Conservation (phyloP, 2,888 invertebrate species). For the Parelbella ahira region DNA sequence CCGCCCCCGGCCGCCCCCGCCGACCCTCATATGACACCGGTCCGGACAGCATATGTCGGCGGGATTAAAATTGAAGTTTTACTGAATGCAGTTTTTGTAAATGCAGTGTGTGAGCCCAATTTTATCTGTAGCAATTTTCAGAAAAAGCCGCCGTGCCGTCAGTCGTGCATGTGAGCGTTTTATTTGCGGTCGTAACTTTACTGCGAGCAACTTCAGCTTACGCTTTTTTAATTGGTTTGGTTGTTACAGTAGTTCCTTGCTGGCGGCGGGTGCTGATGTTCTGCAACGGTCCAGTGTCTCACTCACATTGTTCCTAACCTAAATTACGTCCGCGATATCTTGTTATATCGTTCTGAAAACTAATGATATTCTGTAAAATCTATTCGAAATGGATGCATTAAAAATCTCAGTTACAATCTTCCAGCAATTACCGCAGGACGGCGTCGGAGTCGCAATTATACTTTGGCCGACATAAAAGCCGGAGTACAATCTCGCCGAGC, state of each 20-base stretch:
- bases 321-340: no score
- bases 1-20: conserved; percentile 32
- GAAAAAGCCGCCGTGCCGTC: conserved; percentile 20
- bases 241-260: no score
- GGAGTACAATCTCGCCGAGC: conserved; percentile 53
- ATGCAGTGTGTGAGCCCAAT: conserved; percentile 23
- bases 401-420: conserved; percentile 32
- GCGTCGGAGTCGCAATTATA: conserved; percentile 32
- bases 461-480: conserved; percentile 39
- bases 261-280: no score
- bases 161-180: conserved; percentile 13
- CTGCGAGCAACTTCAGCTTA: conserved; percentile 3
- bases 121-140: conserved; percentile 22
- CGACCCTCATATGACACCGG: conserved; percentile 28
- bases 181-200: conserved; percentile 21
- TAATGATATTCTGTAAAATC: no score
- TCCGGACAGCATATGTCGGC: conserved; percentile 64
- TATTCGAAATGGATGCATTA: conserved; percentile 20
- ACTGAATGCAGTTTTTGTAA: conserved; percentile 54
- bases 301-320: no score
- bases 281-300: no score
- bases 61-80: conserved; percentile 72
- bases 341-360: no score
- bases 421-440: conserved; percentile 39
- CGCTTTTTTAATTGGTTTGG: conserved; percentile 20